Base-by-base conservation (phyloP, 2,797 vertebrate species). In the Ctenochaetus hawaiiensis region DNA sequence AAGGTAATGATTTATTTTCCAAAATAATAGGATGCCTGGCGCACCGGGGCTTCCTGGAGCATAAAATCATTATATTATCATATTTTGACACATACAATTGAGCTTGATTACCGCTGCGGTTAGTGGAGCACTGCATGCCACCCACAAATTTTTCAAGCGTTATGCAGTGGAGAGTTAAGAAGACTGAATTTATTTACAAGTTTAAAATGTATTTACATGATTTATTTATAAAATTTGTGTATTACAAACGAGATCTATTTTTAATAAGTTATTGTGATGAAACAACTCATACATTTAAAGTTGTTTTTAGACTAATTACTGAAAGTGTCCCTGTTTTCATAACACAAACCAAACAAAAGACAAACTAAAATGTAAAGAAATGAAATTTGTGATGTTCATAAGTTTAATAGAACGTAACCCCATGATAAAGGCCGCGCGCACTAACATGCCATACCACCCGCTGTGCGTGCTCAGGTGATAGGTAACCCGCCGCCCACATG, bases 401-500 rank as follows among this genome's bases (percentile, higher is more conserved):
- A 17, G 23, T 53, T 34, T 7, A 17, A 4, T n/a, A 52, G 1
- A 22, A 22, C 6, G 30, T 34, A n/a, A 11, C 43, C 51, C 11
- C 2, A 14, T 48, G 49, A 23, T 48, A 39, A 37, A 10, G 14
- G 39, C 4, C 5, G 13, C 2, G 58, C 77, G 65, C 73, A 48
- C 59, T 12, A 37, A 53, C 47, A 59, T 45, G 1, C 48, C 9
- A 5, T 8, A 23, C 34, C 60, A 10, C 44, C 44, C 17, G 30
- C 66, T 63, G 75, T 51, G 86, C 62, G 53, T 75, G 79, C 47
- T 43, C 66, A 44, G 54, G 60, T 65, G 80, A 70, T 4, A 8
- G 22, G 39, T 4, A 9, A 12, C 39, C 39, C 6, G n/a, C 69
- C 41, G 30, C 62, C 66, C 71, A 22, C 69, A 51, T 20, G 61